Evolutionary conservation across 2,797 vertebrate species (phyloP), one percentile per base, ranked within the genome.

Genomic region (Myotis findleyi): DNA sequence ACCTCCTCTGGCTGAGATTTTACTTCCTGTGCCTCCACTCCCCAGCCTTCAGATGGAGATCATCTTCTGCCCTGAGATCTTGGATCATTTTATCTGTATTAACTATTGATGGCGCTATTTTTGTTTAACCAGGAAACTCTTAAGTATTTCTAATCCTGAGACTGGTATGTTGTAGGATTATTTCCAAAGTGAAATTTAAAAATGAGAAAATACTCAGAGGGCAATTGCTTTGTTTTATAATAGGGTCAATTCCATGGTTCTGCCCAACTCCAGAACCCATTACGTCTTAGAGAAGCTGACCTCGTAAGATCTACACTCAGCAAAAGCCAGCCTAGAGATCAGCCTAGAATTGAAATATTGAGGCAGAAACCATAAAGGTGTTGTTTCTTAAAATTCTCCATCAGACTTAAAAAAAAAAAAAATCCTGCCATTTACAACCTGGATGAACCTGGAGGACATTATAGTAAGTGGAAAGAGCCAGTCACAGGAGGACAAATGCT

Each of bases 341-440:
- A 80, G 62, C 64, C 72, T 62, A 44, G 20, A 85, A 66, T 33
- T 62, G 57, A 89, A 75, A 68, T 71, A 62, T 8, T 82, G 55
- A 20, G 36, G 51, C 9, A 76, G 41, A 80, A 86, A 30, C 17
- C 79, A 49, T 36, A 69, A 72, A 64, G 23, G 33, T 9, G 1
- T 59, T 36, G 2, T 73, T 30, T 71, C 76, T 53, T 76, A 89
- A 11, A 36, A 38, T 36, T 85, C 85, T 73, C 9, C 1, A 23
- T 82, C 33, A 75, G n/a, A 17, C 82, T 82, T 90, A 6, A 77
- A 41, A 73, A 89, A 77, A 77, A 72, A 89, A 23, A 79, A 82
- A 91, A 59, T 59, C 12, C 27, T 82, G 51, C 27, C n/a, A 14
- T 27, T 87, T 44, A 59, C 38, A 77, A 79, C 6, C 13, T 23